phyloP scores from a whole-genome alignment of 2,797 vertebrate genomes.

The Chloroceryle inda region DNA sequence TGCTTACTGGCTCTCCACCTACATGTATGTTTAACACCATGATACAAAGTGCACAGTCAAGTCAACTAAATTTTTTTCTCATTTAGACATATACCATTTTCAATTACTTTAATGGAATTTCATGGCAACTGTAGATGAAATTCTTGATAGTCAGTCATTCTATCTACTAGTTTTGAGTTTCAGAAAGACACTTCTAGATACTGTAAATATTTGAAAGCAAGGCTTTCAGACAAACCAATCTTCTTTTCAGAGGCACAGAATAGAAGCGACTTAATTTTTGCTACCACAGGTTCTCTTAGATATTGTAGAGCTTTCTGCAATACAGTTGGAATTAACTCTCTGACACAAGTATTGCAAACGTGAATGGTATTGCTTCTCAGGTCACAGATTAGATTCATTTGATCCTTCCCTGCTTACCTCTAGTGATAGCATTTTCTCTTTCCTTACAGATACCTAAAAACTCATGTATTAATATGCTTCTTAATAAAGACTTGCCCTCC shows the following conservation, averaged over 20 bases:
- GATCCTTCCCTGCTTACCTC: not conserved
- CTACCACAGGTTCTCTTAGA: not conserved
- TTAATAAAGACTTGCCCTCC: not conserved
- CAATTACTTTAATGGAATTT: not conserved
- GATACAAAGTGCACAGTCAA: not conserved
- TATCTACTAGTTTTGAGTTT: not conserved
- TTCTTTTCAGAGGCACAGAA: not conserved
- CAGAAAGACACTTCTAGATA: not conserved
- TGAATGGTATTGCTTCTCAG: not conserved
- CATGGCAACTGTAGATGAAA: not conserved
- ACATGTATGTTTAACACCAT: not conserved
- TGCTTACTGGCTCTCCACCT: not conserved
- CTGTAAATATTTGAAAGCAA: not conserved
- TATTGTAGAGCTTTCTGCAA: not conserved
- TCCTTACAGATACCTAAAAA: not conserved
- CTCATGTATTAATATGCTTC: not conserved
- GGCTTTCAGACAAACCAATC: not conserved
- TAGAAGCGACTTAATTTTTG: not conserved
- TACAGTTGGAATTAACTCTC: not conserved
- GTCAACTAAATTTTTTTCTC: not conserved
- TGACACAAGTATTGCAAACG: not conserved
- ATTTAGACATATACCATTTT: not conserved
- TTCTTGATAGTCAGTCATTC: not conserved
- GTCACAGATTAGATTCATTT: not conserved
- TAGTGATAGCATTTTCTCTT: not conserved